Base-by-base conservation (phyloP, 2,113 vertebrate genomes). In the Tor tambroides region DNA sequence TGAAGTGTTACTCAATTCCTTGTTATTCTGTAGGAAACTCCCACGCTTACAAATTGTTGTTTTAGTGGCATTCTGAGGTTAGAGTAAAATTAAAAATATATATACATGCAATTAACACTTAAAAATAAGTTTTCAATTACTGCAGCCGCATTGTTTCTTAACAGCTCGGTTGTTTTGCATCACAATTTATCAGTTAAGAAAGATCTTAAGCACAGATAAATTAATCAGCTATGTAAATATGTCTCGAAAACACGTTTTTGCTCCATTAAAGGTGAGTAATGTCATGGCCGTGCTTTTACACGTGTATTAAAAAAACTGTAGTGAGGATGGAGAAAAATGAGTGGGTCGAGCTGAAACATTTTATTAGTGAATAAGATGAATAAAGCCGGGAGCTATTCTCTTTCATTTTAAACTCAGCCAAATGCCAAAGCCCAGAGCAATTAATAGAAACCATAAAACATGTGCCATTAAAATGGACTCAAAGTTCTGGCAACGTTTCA, bases 401-500 rank as follows among this genome's bases (percentile, higher is more conserved):
- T 93, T 92, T 93, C 79, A 93, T 91, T 94, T 89, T 77, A 92
- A 91, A 82, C 85, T 87, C 87, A 92, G 90, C 90, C 90, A 93
- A 93, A 93, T 56, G 87, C 90, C 91, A 91, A 91, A 92, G 91
- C 86, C 88, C 88, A 87, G 85, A 89, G 87, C 93, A 93, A 94
- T 93, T 87, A 92, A 93, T 91, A 90, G 86, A 93, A 94, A 92
- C 90, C 92, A 91, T 93, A 89, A 93, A 94, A 91, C 92, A 89
- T 92, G 90, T 93, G 93, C 93, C 90, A 93, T 92, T 94, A 92
- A 94, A 92, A 90, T 91, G 90, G 92, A 93, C 92, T 92, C 85
- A 91, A 91, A 92, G 89, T 91, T 90, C 86, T 93, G 93, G 94
- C 93, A 89, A 61, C 38, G 87, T 87, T 92, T 92, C 93, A 94